Percentiles rank a stretch among this genome's conserved stretches.
Conservation (phyloP, 2,888 invertebrate genomes). For the Folsomia candida region DNA sequence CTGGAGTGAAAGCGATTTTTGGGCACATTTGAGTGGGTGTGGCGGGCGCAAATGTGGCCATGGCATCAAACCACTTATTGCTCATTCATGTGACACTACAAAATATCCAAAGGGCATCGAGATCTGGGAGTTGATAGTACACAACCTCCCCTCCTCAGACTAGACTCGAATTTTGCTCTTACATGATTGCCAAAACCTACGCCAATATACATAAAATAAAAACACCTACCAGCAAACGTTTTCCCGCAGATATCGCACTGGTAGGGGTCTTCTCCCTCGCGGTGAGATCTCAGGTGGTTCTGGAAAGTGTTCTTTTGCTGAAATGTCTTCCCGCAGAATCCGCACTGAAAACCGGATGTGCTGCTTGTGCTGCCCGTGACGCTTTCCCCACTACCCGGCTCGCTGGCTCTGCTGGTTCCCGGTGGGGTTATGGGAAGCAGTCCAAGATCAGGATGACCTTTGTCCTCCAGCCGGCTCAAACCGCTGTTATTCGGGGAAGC, state of each 20-base stretch:
- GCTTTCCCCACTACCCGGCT: constrained; percentile 9
- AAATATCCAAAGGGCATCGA: too few relatives aligned
- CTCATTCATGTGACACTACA: too few relatives aligned
- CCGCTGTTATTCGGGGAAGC: constrained; percentile 19
- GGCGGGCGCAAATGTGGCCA: too few relatives aligned
- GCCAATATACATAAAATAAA: too few relatives aligned
- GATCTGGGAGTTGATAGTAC: too few relatives aligned
- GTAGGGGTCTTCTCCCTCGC: constrained; percentile 66
- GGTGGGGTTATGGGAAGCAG: neutral
- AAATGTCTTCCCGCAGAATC: constrained; percentile 71
- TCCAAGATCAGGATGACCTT: constrained; percentile 14
- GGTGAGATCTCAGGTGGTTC: constrained; percentile 66
- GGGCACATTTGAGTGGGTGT: too few relatives aligned
- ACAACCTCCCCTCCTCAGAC: too few relatives aligned
- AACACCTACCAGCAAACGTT: constrained; percentile 66
- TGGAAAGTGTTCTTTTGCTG: constrained; percentile 73
- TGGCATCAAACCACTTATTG: too few relatives aligned
- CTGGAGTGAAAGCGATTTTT: too few relatives aligned
- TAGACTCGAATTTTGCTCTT: too few relatives aligned
- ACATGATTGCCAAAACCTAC: too few relatives aligned
- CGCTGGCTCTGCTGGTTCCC: neutral
- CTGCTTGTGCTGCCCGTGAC: constrained; percentile 40
- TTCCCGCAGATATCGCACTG: constrained; percentile 86
- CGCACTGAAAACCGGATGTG: constrained; percentile 62
- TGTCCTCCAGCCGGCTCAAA: constrained; percentile 34